Evolutionary conservation across 2,797 vertebrate species (phyloP), one percentile per base, ranked within the genome.

Genomic region (Jordanella pulchra): DNA sequence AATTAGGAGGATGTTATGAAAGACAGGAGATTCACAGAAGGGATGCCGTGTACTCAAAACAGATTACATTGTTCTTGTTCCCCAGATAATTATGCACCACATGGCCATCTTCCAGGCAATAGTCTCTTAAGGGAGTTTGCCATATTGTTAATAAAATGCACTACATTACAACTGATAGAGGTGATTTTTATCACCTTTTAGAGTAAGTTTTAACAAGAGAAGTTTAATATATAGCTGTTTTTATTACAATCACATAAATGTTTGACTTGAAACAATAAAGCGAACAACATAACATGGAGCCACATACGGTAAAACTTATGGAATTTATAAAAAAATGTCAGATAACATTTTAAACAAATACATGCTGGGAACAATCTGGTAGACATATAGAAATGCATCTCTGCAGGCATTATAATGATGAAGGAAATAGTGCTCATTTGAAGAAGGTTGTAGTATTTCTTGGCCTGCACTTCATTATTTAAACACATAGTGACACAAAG

Each of bases 31-130:
- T 72, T 77, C 32, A 0, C 75, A 79, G 68, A 73, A 78, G 51
- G 72, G 71, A 76, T 76, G 68, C 67, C 83, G 79, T 86, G 84
- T 89, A 65, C 80, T 85, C 83, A 83, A 78, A 83, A 81, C 80
- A 90, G 84, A 91, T 89, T 89, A 84, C 87, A 90, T 92, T 91
- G 84, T 78, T 80, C 83, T 69, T 88, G 84, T 82, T 89, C 78
- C 77, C 73, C 21, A 65, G 87, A 87, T 92, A 86, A 89, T 90
- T 82, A 81, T 63, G 74, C 82, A 76, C 71, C 83, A 78, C 78
- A 69, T 86, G 84, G 85, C 78, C 75, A 42, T 80, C 72, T 74
- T 80, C 55, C 72, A 86, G 84, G 77, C 78, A 48, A 66, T 66
- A 21, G 71, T 71, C 75, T 84, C 76, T 67, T 66, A 48, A 63